Percentiles rank a stretch among this genome's conserved stretches.
Evolutionary conservation across 2,888 invertebrate species (phyloP).

Genomic region (Metellina segmentata): DNA sequence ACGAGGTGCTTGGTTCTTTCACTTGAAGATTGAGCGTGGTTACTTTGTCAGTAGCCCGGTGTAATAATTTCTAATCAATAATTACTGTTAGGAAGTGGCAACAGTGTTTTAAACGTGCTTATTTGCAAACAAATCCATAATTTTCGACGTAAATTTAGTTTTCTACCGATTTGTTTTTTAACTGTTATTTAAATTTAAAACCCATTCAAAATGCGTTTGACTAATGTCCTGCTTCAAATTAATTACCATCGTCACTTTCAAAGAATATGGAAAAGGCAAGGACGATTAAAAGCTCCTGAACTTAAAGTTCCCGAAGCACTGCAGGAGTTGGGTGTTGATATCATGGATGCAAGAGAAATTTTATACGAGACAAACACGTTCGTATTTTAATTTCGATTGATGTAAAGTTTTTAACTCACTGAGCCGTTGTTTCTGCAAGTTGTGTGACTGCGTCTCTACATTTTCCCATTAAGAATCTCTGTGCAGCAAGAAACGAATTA

Average conservation of each 20-base stretch:
- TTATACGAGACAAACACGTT: constrained; percentile 67
- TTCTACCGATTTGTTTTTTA: not conserved
- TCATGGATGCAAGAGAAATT: constrained; percentile 85
- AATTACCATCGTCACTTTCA: constrained; percentile 88
- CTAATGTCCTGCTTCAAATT: constrained; percentile 85
- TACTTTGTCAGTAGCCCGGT: no score
- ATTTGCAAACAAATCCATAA: no score
- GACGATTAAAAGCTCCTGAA: constrained; percentile 84
- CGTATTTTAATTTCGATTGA: no score
- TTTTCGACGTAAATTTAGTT: no score
- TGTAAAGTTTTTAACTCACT: not conserved
- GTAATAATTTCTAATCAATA: no score
- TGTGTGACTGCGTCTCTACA: not conserved
- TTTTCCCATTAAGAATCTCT: not conserved
- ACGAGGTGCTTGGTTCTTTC: no score
- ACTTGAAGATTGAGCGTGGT: no score
- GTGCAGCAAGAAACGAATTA: not conserved
- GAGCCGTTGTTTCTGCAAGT: not conserved
- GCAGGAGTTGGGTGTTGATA: constrained; percentile 84
- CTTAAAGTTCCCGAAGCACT: constrained; percentile 84
- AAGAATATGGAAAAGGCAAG: constrained; percentile 87
- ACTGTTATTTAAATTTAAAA: not conserved
- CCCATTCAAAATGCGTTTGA: constrained; percentile 85
- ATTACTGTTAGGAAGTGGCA: no score
- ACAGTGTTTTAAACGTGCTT: no score